Percentiles rank a stretch among this genome's conserved stretches.
phyloP scores from a whole-genome alignment of 2,888 invertebrate genomes.

The Caenorhabditis auriculariae region DNA sequence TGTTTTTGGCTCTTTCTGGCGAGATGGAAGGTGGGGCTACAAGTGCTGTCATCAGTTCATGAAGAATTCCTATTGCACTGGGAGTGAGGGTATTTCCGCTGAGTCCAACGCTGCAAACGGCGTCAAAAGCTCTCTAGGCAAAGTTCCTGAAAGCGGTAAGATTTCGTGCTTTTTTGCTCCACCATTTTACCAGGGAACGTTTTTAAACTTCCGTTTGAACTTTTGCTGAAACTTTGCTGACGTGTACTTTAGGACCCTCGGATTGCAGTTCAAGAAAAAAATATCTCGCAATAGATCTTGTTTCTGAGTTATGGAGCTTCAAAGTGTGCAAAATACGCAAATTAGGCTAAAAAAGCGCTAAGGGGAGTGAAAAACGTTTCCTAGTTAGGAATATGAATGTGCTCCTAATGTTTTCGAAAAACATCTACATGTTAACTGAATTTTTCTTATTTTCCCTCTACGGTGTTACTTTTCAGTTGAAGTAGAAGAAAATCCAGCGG shows the following conservation, averaged over 20 bases:
- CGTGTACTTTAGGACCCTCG: no score
- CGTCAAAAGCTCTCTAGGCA: constrained; percentile 3
- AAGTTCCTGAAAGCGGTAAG: not conserved
- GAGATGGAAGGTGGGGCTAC: constrained; percentile 89
- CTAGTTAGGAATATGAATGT: no score
- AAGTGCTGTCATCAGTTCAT: constrained; percentile 90
- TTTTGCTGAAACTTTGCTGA: no score
- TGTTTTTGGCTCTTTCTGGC: constrained; percentile 96
- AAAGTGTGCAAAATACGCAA: constrained; percentile 63
- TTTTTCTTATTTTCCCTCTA: not conserved
- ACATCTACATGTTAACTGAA: not conserved
- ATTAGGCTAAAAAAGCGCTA: not conserved
- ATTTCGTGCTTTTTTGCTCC: no score
- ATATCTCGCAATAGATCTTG: not conserved
- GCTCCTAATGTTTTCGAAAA: no score
- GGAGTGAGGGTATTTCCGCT: constrained; percentile 69
- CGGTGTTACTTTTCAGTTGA: not conserved
- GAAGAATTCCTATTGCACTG: constrained; percentile 82
- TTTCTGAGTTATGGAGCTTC: not conserved
- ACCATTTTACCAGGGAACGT: no score
- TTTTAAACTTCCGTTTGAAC: no score
- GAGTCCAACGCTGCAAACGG: constrained; percentile 19
- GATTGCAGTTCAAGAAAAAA: not conserved
- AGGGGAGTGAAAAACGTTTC: not conserved
- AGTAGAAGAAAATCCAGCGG: constrained; percentile 71